These are phyloP conservation scores for Meloe dianella DNA, from an alignment of 2,888 invertebrate genomes.

Conservation along the genomic window DNA sequence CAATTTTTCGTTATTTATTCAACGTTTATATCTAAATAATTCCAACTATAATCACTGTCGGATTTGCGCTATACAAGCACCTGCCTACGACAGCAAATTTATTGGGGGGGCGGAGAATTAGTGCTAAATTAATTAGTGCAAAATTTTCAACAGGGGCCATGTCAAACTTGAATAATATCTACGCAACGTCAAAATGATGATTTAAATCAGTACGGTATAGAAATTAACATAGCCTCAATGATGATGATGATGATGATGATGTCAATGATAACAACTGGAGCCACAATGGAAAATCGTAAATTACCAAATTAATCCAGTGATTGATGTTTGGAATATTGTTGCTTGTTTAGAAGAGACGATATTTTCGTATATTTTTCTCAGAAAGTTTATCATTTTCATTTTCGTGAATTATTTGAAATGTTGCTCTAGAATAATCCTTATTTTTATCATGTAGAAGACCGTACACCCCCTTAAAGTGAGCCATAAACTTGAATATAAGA, in stretches of 20 bases:
- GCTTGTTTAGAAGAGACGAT: background rate
- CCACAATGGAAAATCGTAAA: background rate
- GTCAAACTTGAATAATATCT: slow-evolving; percentile 8
- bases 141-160: slow-evolving; percentile 8
- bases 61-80: slow-evolving; percentile 6
- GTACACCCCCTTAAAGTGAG: slow-evolving; percentile 43
- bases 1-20: background rate
- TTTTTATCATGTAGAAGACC: slow-evolving; percentile 27
- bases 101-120: slow-evolving; percentile 5
- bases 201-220: background rate
- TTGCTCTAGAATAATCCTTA: slow-evolving; percentile 26
- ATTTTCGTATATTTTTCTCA: background rate
- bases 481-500: slow-evolving; percentile 49
- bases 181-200: background rate
- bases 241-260: background rate
- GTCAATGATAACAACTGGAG: background rate
- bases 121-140: slow-evolving; percentile 7
- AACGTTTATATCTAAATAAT: slow-evolving; percentile 6
- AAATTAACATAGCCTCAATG: background rate
- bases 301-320: background rate
- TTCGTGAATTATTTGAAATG: slow-evolving; percentile 24
- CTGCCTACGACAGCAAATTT: slow-evolving; percentile 7
- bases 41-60: slow-evolving; percentile 7
- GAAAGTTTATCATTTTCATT: slow-evolving; percentile 21
- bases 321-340: background rate